Evolutionary conservation across 2,113 vertebrate genomes (phyloP).

Genomic region (Vulpes vulpes): DNA sequence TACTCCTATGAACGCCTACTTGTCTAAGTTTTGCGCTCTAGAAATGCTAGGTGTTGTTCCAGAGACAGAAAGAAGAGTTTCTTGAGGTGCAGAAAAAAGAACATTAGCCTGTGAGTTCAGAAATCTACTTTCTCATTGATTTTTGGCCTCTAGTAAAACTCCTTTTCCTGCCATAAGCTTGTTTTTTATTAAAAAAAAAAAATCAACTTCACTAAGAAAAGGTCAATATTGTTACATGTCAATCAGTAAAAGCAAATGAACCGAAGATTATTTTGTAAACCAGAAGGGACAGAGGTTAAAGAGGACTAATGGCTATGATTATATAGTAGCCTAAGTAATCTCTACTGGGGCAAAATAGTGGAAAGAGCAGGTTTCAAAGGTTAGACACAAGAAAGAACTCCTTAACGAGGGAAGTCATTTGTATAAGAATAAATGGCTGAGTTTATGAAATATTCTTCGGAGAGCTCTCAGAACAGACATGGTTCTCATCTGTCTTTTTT

Average conservation of each 20-base stretch:
- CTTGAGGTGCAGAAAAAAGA: neutral
- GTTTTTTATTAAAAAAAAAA: neutral
- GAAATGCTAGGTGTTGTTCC: neutral
- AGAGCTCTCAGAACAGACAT: constrained; percentile 16
- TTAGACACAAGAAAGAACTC: neutral
- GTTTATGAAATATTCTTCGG: constrained; percentile 42
- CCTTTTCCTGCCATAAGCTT: neutral
- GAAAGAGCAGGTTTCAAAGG: neutral
- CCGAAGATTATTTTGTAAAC: neutral
- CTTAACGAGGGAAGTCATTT: neutral
- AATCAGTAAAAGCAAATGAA: constrained; percentile 41
- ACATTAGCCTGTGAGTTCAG: neutral
- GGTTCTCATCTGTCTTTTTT: neutral
- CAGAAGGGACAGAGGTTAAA: neutral
- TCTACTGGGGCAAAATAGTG: neutral
- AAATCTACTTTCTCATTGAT: neutral
- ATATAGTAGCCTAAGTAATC: neutral
- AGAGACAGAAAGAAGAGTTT: neutral
- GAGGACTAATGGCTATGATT: neutral
- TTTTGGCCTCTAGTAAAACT: neutral
- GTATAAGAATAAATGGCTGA: neutral
- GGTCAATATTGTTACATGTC: neutral
- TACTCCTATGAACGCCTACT: neutral
- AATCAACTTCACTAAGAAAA: neutral
- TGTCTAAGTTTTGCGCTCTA: neutral